A percentile compares a stretch with the other conserved stretches of the same genome.
phyloP scores from a whole-genome alignment of 2,113 vertebrate genomes.

The Rhinopomastus cyanomelas region DNA sequence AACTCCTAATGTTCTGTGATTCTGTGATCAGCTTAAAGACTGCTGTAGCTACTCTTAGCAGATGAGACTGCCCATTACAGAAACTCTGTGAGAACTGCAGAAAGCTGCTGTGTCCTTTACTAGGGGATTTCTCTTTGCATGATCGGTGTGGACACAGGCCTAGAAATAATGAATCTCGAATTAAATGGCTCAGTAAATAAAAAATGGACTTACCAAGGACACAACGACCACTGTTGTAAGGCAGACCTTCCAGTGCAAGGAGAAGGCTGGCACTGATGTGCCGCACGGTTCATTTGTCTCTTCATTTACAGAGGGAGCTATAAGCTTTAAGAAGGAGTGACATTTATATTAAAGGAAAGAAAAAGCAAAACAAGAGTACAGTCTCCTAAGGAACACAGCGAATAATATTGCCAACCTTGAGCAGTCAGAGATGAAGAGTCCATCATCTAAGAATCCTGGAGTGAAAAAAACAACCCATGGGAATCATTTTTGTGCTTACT shows the following conservation, averaged over 20 bases:
- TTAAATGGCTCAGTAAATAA: constrained; percentile 55
- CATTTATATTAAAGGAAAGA: constrained; percentile 42
- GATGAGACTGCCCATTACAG: background rate
- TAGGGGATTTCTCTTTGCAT: background rate
- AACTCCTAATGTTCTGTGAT: too few relatives aligned
- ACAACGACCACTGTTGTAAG: background rate
- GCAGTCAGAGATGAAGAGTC: background rate
- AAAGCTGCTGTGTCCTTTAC: background rate
- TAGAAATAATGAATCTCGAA: constrained; percentile 20
- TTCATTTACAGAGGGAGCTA: constrained; percentile 50
- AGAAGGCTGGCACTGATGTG: constrained; percentile 46
- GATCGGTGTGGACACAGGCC: background rate
- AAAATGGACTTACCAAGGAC: constrained; percentile 55
- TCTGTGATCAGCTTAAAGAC: background rate
- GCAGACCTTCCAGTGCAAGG: constrained; percentile 2
- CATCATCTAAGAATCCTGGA: background rate
- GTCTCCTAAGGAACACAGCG: constrained; percentile 8
- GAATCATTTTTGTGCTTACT: background rate
- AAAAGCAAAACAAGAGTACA: constrained; percentile 14
- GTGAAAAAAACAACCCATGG: background rate
- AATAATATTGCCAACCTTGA: constrained; percentile 6
- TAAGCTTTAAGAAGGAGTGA: constrained; percentile 47
- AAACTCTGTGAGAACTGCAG: background rate
- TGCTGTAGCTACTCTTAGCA: background rate
- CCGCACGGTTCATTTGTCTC: constrained; percentile 58